Evolutionary conservation across 1,140 invertebrate genomes (phyloP).

Genomic region (Drosophila pandora): DNA sequence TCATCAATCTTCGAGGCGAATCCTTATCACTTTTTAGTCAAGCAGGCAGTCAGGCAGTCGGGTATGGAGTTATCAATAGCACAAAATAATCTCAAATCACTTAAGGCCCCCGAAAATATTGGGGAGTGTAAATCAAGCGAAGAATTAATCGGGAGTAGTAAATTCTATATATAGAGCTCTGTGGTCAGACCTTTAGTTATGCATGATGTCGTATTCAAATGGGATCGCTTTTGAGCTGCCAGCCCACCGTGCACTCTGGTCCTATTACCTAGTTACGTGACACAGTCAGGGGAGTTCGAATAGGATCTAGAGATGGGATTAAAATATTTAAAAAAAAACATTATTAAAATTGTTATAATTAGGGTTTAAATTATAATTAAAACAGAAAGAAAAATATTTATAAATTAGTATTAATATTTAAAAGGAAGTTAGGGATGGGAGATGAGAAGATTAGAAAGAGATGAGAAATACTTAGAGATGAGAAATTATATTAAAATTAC

Average conservation of each 20-base stretch:
- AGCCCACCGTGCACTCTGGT: conserved; percentile 38
- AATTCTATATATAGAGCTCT: conserved; percentile 25
- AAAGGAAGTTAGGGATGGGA: no score
- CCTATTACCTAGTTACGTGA: conserved; percentile 64
- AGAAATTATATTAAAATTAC: no score
- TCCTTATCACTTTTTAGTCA: conserved; percentile 25
- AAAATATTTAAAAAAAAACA: background rate
- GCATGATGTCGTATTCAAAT: conserved; percentile 36
- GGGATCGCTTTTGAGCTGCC: conserved; percentile 13
- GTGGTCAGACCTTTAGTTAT: conserved; percentile 14
- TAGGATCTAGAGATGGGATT: background rate
- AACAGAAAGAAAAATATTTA: no score
- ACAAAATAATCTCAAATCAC: conserved; percentile 31
- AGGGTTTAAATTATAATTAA: no score
- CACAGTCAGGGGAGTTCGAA: background rate
- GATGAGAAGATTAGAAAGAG: no score
- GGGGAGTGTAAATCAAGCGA: conserved; percentile 17
- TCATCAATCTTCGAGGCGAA: conserved; percentile 28
- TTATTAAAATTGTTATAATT: background rate
- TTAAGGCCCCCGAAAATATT: conserved; percentile 29
- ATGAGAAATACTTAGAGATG: no score
- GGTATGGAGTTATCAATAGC: conserved; percentile 19
- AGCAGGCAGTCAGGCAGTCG: no score
- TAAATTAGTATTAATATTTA: no score
- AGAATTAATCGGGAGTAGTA: conserved; percentile 39